Base-by-base conservation (phyloP, 2,113 vertebrate genomes). In the Camelus dromedarius region DNA sequence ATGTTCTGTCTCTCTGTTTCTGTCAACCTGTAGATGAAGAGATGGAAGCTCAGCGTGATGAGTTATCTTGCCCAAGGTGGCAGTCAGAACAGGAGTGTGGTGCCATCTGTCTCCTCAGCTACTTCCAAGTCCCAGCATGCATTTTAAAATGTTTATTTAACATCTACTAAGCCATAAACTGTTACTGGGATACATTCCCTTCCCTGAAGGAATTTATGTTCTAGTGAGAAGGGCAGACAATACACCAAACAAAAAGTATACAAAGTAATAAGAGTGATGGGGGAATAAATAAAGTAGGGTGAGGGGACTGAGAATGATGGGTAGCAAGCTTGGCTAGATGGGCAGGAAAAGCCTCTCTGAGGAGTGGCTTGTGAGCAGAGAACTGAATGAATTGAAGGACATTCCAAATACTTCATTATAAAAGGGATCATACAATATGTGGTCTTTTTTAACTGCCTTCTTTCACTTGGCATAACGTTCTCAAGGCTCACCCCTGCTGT, bases 111-210 rank as follows among this genome's bases (percentile, higher is more conserved):
- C 30, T 89, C 67, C 69, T 75, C 58, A 66, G 67, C 58, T 75
- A 48, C 80, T 75, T 35, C 54, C 66, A 64, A 54, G 46, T 35
- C 46, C 66, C 22, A 56, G 77, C 58, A 30, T 56, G 1, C 30
- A 56, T 72, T 83, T 89, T 60, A 20, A 86, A 81, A 92, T 82
- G 54, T 30, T 79, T 87, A 79, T 69, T 73, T 89, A 64, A 24
- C 76, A 80, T 64, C 54, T 93, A 62, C 42, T 72, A 88, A 94
- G 48, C 50, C 26, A 88, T 46, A 4, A 28, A 42, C 67, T n/a
- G 14, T 81, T 64, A 54, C 15, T 84, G 76, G 18, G 84, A 64
- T 54, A 73, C 32, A 50, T 50, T 79, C 66, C 42, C 42, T 80
- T 88, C 54, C 52, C 42, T 38, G 52, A 79, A 32, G 5, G n/a